Base-by-base conservation (phyloP, 2,888 invertebrate species). In the Pterobdella sp. region DNA sequence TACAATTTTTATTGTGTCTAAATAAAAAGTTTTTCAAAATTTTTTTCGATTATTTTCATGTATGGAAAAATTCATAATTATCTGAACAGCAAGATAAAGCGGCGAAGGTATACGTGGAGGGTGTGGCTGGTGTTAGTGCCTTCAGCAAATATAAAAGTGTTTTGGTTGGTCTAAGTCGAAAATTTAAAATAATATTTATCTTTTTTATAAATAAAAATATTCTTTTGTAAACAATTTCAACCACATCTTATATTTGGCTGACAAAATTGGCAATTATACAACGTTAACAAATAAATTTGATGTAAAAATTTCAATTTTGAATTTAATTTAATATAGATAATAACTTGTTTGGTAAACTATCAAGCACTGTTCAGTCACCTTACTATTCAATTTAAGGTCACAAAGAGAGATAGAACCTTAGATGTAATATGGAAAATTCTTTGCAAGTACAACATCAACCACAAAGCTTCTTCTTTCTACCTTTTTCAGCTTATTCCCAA, bases 81-180 rank as follows among this genome's bases (percentile, higher is more conserved):
- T n/a, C n/a, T n/a, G n/a, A n/a, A n/a, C n/a, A n/a, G n/a, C n/a
- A n/a, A n/a, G n/a, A n/a, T n/a, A n/a, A n/a, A n/a, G n/a, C n/a
- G n/a, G 60, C n/a, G 60, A 56, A 56, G n/a, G 60, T n/a, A 3
- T 56, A 56, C 60, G 7, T 56, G 60, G 60, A 56, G n/a, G 60
- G 60, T 3, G 60, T 56, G 7, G 60, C n/a, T 14, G 60, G 60
- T 4, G 60, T 22, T 3, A 3, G n/a, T 3, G n/a, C 18, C 60
- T 56, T 4, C 60, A 56, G 60, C 60, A 56, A 56, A 26, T 56
- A 56, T 26, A 56, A 56, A 26, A 56, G 60, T n/a, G 26, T 56
- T 3, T 3, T 56, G 60, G 60, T 56, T 7, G 18, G 42, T 14
- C 42, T 42, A 14, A 18, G 18, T 14, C 7, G 7, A 42, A 18